Conservation (phyloP, 2,888 invertebrate genomes). For the Thecocarcelia acutangulata region DNA sequence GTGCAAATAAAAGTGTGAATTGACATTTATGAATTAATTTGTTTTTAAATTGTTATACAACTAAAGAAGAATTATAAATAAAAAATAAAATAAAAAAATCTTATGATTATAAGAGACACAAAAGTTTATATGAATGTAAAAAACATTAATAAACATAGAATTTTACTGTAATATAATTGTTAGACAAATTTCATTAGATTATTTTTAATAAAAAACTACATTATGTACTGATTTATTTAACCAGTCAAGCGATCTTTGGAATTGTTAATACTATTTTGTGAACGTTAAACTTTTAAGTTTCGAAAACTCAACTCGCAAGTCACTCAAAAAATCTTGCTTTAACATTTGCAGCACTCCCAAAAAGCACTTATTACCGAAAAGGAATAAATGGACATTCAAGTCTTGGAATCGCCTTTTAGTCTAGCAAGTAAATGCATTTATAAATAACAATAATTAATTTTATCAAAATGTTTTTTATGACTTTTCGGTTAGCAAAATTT, state of each 20-base stretch:
- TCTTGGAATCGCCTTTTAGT: too few relatives aligned
- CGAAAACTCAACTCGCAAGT: too few relatives aligned
- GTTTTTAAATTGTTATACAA: slow-evolving; percentile 20
- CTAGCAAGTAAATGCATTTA: too few relatives aligned
- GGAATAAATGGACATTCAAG: too few relatives aligned
- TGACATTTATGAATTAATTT: slow-evolving; percentile 11
- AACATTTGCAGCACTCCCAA: too few relatives aligned
- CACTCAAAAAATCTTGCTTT: too few relatives aligned
- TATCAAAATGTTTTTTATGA: too few relatives aligned
- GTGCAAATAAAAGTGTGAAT: neutral
- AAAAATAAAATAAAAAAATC: slow-evolving; percentile 8
- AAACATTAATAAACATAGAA: slow-evolving; percentile 11
- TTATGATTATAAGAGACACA: slow-evolving; percentile 11
- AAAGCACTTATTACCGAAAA: too few relatives aligned
- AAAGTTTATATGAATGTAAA: neutral
- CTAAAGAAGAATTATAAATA: neutral
- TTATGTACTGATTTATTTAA: slow-evolving; percentile 25
- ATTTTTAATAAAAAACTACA: slow-evolving; percentile 50
- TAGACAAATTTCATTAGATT: slow-evolving; percentile 56
- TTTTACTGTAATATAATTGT: slow-evolving; percentile 53
- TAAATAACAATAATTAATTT: too few relatives aligned
- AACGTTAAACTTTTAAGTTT: too few relatives aligned
- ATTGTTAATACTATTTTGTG: too few relatives aligned
- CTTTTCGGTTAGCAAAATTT: too few relatives aligned
- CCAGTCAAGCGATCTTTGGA: neutral